A percentile compares a stretch with the other conserved stretches of the same genome.
These are phyloP conservation scores for Mesocentrotus franciscanus DNA, from an alignment of 53 echinoderm and acorn worm genomes.

Conservation along the genomic window DNA sequence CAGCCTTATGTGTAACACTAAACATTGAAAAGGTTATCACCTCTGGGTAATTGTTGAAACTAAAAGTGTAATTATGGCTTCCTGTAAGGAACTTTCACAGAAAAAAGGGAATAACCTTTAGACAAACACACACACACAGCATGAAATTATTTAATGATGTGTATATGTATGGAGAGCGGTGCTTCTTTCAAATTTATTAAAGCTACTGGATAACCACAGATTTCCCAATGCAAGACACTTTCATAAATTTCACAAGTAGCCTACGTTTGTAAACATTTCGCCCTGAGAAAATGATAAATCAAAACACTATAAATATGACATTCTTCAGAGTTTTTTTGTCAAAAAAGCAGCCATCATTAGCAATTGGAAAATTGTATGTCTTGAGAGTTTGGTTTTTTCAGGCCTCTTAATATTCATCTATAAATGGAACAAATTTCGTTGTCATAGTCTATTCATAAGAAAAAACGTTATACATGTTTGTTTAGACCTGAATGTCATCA, in stretches of 20 bases:
- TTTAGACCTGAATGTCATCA: background rate
- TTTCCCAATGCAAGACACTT: background rate
- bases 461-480: background rate
- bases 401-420: no score
- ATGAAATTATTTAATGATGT: background rate
- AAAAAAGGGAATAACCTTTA: background rate
- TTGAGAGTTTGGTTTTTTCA: no score
- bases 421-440: no score
- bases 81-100: background rate
- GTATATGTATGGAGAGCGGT: background rate
- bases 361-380: no score
- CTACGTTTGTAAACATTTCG: background rate
- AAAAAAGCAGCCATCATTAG: background rate
- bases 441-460: background rate
- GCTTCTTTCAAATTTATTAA: background rate
- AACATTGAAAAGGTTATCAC: background rate
- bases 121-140: background rate
- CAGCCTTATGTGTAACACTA: background rate
- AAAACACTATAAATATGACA: background rate
- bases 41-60: background rate
- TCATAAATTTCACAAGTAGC: background rate
- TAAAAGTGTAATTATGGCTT: conserved; percentile 2
- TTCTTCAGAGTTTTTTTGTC: background rate
- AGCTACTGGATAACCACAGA: background rate
- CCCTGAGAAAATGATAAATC: background rate